Percentiles rank a stretch among this genome's conserved stretches.
phyloP scores from a whole-genome alignment of 2,797 vertebrate species.

The Nyctalus aviator region DNA sequence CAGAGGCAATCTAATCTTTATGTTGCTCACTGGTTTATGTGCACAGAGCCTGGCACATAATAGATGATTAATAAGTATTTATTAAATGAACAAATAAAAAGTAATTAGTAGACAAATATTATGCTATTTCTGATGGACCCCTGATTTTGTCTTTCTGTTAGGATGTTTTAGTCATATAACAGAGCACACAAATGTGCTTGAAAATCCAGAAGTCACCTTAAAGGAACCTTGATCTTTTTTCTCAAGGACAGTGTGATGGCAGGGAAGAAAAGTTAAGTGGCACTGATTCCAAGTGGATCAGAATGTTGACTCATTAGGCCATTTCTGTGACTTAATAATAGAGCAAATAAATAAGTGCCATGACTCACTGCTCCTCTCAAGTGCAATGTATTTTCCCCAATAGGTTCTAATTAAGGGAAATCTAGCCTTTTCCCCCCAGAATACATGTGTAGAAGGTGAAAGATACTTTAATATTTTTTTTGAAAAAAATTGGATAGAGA shows the following conservation, averaged over 20 bases:
- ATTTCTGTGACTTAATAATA: slow-evolving; percentile 46
- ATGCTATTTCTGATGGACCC: background rate
- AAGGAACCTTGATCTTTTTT: background rate
- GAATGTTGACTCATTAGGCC: background rate
- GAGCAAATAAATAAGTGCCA: background rate
- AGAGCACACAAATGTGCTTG: background rate
- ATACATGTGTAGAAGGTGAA: background rate
- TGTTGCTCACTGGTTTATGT: background rate
- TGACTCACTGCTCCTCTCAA: background rate
- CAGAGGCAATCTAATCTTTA: background rate
- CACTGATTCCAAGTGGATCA: slow-evolving; percentile 5
- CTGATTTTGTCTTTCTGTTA: slow-evolving; percentile 9
- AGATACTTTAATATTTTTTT: background rate
- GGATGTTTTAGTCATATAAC: background rate
- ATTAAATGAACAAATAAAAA: slow-evolving; percentile 47
- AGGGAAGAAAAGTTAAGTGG: background rate
- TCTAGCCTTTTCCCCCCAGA: background rate
- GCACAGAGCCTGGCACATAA: background rate
- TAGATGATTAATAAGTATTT: background rate
- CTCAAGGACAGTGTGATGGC: background rate
- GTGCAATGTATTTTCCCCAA: background rate
- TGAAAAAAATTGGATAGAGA: background rate
- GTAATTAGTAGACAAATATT: slow-evolving; percentile 2
- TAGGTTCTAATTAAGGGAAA: slow-evolving; percentile 36
- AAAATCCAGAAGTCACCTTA: background rate